These are phyloP conservation scores for Catocala nupta DNA, from an alignment of 2,888 invertebrate genomes.

Conservation along the genomic window DNA sequence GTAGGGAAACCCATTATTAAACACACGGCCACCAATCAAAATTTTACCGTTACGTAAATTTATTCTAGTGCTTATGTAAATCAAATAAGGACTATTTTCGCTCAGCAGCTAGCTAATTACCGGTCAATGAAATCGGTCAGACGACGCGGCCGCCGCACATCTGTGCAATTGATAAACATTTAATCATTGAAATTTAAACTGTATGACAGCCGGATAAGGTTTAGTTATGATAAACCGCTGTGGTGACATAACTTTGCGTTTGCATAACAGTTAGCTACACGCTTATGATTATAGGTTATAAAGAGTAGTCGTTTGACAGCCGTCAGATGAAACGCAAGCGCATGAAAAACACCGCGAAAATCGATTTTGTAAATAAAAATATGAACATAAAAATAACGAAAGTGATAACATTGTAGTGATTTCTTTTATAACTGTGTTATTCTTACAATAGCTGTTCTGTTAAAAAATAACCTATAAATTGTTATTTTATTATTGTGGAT, in stretches of 20 bases:
- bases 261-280: slow-evolving; percentile 48
- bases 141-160: slow-evolving; percentile 24
- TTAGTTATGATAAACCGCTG: slow-evolving; percentile 20
- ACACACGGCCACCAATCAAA: slow-evolving; percentile 20
- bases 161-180: slow-evolving; percentile 23
- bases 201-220: slow-evolving; percentile 26
- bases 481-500: slow-evolving; percentile 43
- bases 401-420: slow-evolving; percentile 21
- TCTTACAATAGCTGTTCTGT: slow-evolving; percentile 13
- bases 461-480: slow-evolving; percentile 48
- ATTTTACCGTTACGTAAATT: neutral
- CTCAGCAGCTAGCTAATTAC: slow-evolving; percentile 13
- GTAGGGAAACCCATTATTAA: slow-evolving; percentile 37
- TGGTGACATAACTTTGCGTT: slow-evolving; percentile 43
- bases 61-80: neutral
- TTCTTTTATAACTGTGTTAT: slow-evolving; percentile 27
- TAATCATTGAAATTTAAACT: slow-evolving; percentile 34
- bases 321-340: slow-evolving; percentile 42
- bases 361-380: slow-evolving; percentile 26
- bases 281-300: slow-evolving; percentile 49
- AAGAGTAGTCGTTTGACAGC: slow-evolving; percentile 43
- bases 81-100: slow-evolving; percentile 9
- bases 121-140: slow-evolving; percentile 42
- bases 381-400: slow-evolving; percentile 25
- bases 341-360: slow-evolving; percentile 15